These are phyloP conservation scores for Isaurus tuberculatus DNA, from an alignment of 92 coral and sea anemone genomes.

Conservation along the genomic window DNA sequence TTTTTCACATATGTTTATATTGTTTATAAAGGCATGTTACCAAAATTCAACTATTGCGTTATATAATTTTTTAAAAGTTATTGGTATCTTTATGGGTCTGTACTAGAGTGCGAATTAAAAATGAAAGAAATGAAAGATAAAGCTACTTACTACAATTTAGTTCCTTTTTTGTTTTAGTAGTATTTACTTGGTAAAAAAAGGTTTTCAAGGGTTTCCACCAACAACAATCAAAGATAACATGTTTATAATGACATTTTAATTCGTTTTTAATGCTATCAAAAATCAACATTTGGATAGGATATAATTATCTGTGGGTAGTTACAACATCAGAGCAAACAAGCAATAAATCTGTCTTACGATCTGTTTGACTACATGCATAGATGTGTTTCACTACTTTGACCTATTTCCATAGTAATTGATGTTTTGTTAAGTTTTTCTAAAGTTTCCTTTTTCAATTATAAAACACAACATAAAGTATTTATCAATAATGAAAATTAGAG, in stretches of 20 bases:
- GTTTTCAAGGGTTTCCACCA: conserved; percentile 37
- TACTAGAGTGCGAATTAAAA: conserved; percentile 20
- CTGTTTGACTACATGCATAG: conserved; percentile 36
- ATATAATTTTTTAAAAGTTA: conserved; percentile 21
- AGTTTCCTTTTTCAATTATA: conserved; percentile 42
- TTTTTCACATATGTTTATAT: conserved; percentile 3
- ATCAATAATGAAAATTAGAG: conserved; percentile 23
- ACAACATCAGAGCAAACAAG: conserved; percentile 31
- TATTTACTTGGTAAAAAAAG: conserved; percentile 33
- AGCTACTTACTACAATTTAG: not conserved
- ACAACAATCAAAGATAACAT: conserved; percentile 12
- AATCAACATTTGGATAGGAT: conserved; percentile 7
- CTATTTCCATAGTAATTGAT: conserved; percentile 39
- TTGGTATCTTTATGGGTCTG: conserved; percentile 15
- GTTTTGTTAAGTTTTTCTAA: conserved; percentile 37
- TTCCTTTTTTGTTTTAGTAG: conserved; percentile 36
- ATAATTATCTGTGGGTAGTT: conserved; percentile 5
- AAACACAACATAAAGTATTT: conserved; percentile 40
- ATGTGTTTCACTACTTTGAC: conserved; percentile 45
- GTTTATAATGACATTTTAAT: not conserved
- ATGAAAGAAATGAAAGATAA: conserved; percentile 9
- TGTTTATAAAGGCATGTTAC: conserved; percentile 17
- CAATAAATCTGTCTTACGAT: conserved; percentile 41
- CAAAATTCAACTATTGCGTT: conserved; percentile 24
- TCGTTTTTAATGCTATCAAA: conserved; percentile 6